phyloP scores from a whole-genome alignment of 2,797 vertebrate genomes.

The Ptychadena robeensis region DNA sequence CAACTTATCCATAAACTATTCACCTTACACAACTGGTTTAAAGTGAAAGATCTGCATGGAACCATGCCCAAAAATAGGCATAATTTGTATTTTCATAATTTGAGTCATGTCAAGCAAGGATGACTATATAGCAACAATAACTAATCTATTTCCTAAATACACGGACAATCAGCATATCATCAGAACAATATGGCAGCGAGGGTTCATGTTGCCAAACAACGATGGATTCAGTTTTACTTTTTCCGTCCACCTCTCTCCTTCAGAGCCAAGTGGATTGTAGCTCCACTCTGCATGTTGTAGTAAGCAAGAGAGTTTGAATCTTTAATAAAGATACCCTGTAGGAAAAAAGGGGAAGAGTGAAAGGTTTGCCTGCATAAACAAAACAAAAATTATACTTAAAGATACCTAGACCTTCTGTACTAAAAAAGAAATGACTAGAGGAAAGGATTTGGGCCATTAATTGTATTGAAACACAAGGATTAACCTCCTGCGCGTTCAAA shows the following conservation, averaged over 20 bases:
- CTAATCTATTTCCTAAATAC: neutral
- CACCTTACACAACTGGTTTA: neutral
- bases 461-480: no score
- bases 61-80: neutral
- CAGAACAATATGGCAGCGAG: neutral
- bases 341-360: constrained; percentile 17
- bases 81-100: no score
- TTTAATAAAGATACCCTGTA: constrained; percentile 98
- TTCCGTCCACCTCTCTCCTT: constrained; percentile 98
- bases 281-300: constrained; percentile 95
- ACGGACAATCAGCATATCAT: neutral
- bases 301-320: constrained; percentile 98
- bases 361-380: no score
- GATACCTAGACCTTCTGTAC: no score
- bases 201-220: neutral
- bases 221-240: constrained; percentile 78
- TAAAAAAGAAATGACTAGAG: no score
- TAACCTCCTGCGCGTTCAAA: no score
- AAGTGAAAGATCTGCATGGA: constrained; percentile 7
- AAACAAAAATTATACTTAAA: no score
- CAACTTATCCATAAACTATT: neutral
- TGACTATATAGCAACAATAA: neutral
- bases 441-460: no score
- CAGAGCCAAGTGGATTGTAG: constrained; percentile 93
- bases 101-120: neutral